These are phyloP conservation scores for Oeneis ivallda DNA, from an alignment of 2,888 invertebrate species.

Conservation along the genomic window DNA sequence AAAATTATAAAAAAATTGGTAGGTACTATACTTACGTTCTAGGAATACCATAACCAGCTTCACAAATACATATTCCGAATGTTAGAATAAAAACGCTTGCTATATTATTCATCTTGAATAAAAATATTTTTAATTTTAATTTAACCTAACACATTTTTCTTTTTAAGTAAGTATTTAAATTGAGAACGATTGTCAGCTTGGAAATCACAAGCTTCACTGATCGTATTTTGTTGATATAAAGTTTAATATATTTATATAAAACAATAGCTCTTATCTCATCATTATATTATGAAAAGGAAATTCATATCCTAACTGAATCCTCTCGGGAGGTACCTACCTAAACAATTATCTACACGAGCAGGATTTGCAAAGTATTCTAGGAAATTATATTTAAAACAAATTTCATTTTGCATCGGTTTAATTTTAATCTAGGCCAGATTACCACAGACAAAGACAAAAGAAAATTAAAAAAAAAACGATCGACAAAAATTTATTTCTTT, in stretches of 20 bases:
- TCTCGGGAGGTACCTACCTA: conserved; percentile 46
- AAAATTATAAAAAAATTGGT: not conserved
- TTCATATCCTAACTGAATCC: conserved; percentile 50
- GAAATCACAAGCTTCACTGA: conserved; percentile 61
- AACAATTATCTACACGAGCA: conserved; percentile 44
- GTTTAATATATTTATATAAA: not conserved
- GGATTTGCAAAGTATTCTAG: conserved; percentile 37
- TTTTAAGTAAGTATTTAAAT: conserved; percentile 38
- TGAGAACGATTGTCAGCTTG: conserved; percentile 51
- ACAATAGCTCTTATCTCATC: conserved; percentile 49
- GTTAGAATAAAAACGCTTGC: conserved; percentile 55
- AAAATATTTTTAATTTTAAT: conserved; percentile 25
- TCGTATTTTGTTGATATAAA: conserved; percentile 46
- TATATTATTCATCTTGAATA: conserved; percentile 53
- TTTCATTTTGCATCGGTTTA: conserved; percentile 8
- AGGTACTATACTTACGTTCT: conserved; percentile 39
- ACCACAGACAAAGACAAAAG: too few relatives aligned
- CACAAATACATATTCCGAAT: conserved; percentile 52
- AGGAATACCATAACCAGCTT: conserved; percentile 58
- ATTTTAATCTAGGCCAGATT: not conserved
- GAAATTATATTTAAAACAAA: too few relatives aligned
- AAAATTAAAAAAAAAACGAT: not conserved
- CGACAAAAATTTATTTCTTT: too few relatives aligned
- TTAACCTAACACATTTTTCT: conserved; percentile 44
- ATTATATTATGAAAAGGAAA: conserved; percentile 61